phyloP scores from a whole-genome alignment of 2,797 vertebrate genomes.

The Remorina albescens region DNA sequence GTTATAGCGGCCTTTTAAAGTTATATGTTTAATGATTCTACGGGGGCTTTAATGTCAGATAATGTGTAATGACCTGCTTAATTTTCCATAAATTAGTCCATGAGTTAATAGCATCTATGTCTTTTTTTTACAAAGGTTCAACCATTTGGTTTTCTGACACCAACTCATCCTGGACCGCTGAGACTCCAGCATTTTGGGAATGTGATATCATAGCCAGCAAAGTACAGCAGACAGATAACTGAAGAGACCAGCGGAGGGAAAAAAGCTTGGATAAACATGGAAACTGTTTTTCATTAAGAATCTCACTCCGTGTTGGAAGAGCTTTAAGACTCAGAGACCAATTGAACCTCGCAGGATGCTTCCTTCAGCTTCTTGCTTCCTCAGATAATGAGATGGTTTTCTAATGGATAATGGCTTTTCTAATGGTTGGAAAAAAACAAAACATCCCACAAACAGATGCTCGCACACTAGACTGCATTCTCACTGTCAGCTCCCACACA shows the following conservation, averaged over 20 bases:
- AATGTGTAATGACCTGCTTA: neutral
- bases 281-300: constrained; percentile 16
- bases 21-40: constrained; percentile 4
- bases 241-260: constrained; percentile 16
- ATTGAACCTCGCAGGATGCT: neutral
- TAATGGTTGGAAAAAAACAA: constrained; percentile 10
- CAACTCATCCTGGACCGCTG: constrained; percentile 21
- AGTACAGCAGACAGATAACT: constrained; percentile 21
- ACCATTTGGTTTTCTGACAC: constrained; percentile 3
- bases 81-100: constrained; percentile 1
- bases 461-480: constrained; percentile 1
- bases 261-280: constrained; percentile 18
- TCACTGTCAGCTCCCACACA: neutral
- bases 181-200: constrained; percentile 23
- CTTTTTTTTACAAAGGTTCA: neutral
- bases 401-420: neutral
- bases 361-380: neutral
- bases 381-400: constrained; percentile 21
- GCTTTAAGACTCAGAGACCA: constrained; percentile 11
- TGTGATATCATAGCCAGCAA: constrained; percentile 31
- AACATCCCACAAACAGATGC: constrained; percentile 7
- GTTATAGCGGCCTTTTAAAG: neutral
- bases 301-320: neutral
- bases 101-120: neutral
- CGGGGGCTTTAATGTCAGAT: neutral